Conservation (phyloP, 2,888 invertebrate species). For the Perithous albicinctus region DNA sequence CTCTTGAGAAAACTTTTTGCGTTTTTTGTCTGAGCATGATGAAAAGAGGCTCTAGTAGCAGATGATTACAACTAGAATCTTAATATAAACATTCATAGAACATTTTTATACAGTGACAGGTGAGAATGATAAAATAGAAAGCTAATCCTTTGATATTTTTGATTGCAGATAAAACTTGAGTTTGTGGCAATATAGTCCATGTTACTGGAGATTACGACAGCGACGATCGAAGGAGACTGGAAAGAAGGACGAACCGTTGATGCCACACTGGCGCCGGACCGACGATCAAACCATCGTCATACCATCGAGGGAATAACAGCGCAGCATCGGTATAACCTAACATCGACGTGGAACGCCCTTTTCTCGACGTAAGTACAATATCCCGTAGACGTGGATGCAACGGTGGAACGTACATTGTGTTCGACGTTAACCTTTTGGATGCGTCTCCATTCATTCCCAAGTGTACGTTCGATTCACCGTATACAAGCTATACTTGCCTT, state of each 20-base stretch:
- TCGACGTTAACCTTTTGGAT: slow-evolving; percentile 6
- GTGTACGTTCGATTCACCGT: neutral
- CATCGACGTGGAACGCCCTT: slow-evolving; percentile 50
- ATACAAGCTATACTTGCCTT: neutral
- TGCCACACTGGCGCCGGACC: slow-evolving; percentile 45
- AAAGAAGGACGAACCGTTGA: slow-evolving; percentile 61
- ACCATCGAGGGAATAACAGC: slow-evolving; percentile 52
- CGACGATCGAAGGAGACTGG: slow-evolving; percentile 38
- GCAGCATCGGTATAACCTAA: slow-evolving; percentile 45
- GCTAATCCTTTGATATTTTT: slow-evolving; percentile 5
- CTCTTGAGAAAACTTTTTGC: neutral
- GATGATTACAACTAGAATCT: neutral
- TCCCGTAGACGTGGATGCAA: neutral
- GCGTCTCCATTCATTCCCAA: neutral
- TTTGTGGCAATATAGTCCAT: slow-evolving; percentile 40
- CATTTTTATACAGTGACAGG: neutral
- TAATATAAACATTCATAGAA: neutral
- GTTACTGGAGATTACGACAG: slow-evolving; percentile 36
- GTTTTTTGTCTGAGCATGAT: neutral
- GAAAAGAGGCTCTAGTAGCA: neutral
- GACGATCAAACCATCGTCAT: slow-evolving; percentile 52
- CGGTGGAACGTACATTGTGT: slow-evolving; percentile 16
- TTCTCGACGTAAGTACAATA: slow-evolving; percentile 54
- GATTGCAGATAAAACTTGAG: slow-evolving; percentile 46
- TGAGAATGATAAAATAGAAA: neutral